These are phyloP conservation scores for Xiphophorus couchianus DNA, from an alignment of 2,113 vertebrate species.

Conservation along the genomic window DNA sequence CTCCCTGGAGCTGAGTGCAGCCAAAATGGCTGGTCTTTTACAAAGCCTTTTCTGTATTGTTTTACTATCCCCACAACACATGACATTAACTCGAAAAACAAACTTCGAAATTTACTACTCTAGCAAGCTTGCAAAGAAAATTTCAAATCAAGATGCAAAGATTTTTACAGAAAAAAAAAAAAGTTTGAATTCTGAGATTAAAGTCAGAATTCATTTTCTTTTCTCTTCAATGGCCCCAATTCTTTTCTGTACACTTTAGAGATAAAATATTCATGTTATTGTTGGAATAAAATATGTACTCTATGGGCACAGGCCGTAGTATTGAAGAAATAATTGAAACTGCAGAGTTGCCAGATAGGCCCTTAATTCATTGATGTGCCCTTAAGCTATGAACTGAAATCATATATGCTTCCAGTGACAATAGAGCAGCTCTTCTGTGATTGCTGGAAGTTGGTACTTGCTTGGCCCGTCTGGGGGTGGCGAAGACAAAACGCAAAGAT, in stretches of 20 bases:
- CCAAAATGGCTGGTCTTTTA: slow-evolving; percentile 33
- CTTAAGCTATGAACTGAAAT: neutral
- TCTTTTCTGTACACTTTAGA: too few species aligned
- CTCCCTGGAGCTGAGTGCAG: slow-evolving; percentile 43
- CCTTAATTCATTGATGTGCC: neutral
- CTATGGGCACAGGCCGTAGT: neutral
- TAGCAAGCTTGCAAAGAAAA: slow-evolving; percentile 5
- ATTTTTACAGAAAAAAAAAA: neutral
- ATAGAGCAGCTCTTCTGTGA: neutral
- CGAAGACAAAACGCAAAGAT: neutral
- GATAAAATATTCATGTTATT: too few species aligned
- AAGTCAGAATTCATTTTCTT: too few species aligned
- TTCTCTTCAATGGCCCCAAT: too few species aligned
- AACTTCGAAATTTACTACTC: slow-evolving; percentile 12
- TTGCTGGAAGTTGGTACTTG: neutral
- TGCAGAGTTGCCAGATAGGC: neutral
- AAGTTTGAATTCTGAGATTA: too few species aligned
- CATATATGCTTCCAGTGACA: neutral
- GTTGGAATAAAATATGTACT: neutral
- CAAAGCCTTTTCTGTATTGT: slow-evolving; percentile 3
- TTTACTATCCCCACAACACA: slow-evolving; percentile 15
- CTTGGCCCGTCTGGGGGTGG: neutral
- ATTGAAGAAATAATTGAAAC: neutral
- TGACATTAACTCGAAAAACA: slow-evolving; percentile 36
- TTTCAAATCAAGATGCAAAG: slow-evolving; percentile 7